Percentiles rank a stretch among this genome's conserved stretches.
Evolutionary conservation across 2,113 vertebrate species (phyloP).

Genomic region (Pseudorhombus dupliciocellatus): DNA sequence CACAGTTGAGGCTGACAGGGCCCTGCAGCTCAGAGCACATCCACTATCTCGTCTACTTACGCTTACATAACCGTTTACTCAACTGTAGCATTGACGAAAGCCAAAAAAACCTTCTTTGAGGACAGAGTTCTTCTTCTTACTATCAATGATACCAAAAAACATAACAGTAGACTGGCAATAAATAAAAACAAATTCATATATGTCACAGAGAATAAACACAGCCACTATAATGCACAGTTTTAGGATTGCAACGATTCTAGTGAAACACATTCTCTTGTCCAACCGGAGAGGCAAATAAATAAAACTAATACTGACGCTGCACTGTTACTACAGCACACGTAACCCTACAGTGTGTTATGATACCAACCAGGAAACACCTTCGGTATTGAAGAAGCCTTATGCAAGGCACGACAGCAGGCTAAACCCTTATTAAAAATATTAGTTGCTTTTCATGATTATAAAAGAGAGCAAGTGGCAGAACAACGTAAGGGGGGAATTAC

Average conservation of each 20-base stretch:
- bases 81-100: slow-evolving; percentile 32
- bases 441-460: slow-evolving; percentile 13
- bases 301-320: slow-evolving; percentile 39
- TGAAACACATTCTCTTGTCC: slow-evolving; percentile 56
- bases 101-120: slow-evolving; percentile 36
- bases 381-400: slow-evolving; percentile 51
- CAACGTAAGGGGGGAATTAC: slow-evolving; percentile 5
- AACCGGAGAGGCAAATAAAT: slow-evolving; percentile 61
- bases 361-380: slow-evolving; percentile 42
- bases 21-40: slow-evolving; percentile 27
- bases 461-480: slow-evolving; percentile 33
- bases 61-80: slow-evolving; percentile 60
- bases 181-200: slow-evolving; percentile 44
- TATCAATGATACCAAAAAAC: slow-evolving; percentile 45
- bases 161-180: slow-evolving; percentile 51
- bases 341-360: slow-evolving; percentile 1
- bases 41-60: slow-evolving; percentile 24
- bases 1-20: slow-evolving; percentile 34
- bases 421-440: slow-evolving; percentile 44
- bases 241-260: slow-evolving; percentile 28
- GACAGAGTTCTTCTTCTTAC: slow-evolving; percentile 48
- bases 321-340: background rate
- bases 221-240: slow-evolving; percentile 20
- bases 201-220: slow-evolving; percentile 35
- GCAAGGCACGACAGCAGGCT: slow-evolving; percentile 68